Conservation (phyloP, 1,140 invertebrate species). For the Lordiphosa mommai region DNA sequence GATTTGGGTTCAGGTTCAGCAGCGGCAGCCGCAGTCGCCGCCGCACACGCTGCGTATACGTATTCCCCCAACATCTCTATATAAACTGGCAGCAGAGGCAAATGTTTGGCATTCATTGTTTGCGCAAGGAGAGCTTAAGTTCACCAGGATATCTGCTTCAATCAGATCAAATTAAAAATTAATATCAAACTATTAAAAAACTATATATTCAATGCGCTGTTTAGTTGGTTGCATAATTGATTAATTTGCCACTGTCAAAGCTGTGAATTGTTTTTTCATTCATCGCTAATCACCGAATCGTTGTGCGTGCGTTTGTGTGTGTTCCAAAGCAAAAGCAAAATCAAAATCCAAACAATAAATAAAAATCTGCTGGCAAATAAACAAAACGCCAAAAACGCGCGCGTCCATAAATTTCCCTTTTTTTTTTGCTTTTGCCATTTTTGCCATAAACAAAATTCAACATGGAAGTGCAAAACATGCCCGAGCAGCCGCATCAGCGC, state of each 20-base stretch:
- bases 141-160: conserved; percentile 1
- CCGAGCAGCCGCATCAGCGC: conserved; percentile 37
- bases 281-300: conserved; percentile 8
- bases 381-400: conserved; percentile 55
- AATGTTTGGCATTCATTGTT: conserved; percentile 66
- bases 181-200: no score
- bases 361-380: conserved; percentile 47
- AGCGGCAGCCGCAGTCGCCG: conserved; percentile 1
- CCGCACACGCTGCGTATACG: conserved; percentile 26
- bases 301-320: conserved; percentile 7
- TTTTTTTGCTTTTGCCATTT: conserved; percentile 32
- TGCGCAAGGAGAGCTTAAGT: conserved; percentile 45
- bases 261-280: conserved; percentile 28
- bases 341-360: conserved; percentile 58
- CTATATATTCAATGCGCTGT: background rate
- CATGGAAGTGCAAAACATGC: conserved; percentile 68
- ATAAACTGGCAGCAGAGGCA: conserved; percentile 54
- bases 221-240: conserved; percentile 19
- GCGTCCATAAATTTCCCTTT: conserved; percentile 47
- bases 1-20: conserved; percentile 31
- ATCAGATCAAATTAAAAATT: no score
- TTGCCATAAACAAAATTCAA: conserved; percentile 37
- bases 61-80: conserved; percentile 35
- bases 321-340: conserved; percentile 30
- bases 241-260: conserved; percentile 34